Conservation (phyloP, 2,888 invertebrate genomes). For the Sussaba pulchella region DNA sequence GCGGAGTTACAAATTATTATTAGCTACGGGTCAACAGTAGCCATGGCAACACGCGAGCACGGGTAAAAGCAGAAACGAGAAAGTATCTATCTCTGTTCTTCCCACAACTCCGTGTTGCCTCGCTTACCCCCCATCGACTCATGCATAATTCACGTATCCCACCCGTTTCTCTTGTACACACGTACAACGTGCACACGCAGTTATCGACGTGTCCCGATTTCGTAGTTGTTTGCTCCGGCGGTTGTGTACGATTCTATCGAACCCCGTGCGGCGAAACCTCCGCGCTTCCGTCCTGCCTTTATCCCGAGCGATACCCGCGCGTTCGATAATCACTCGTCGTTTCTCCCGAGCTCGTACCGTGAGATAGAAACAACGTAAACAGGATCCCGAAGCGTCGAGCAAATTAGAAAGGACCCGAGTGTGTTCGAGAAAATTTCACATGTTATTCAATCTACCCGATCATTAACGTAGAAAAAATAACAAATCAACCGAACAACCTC, state of each 20-base stretch:
- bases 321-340: constrained; percentile 62
- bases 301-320: constrained; percentile 40
- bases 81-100: constrained; percentile 39
- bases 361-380: constrained; percentile 18
- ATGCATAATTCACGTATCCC: constrained; percentile 68
- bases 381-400: background rate
- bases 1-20: constrained; percentile 24
- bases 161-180: constrained; percentile 58
- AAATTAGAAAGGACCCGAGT: constrained; percentile 18
- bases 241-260: constrained; percentile 66
- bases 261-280: constrained; percentile 35
- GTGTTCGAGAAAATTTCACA: constrained; percentile 9
- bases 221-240: constrained; percentile 67
- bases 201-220: constrained; percentile 71
- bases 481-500: too few relatives aligned
- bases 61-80: constrained; percentile 44
- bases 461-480: background rate
- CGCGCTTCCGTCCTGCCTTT: constrained; percentile 43
- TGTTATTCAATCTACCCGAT: background rate
- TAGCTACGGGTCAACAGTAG: constrained; percentile 20
- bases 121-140: constrained; percentile 62
- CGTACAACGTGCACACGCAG: constrained; percentile 46
- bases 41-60: background rate
- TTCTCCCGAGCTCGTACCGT: constrained; percentile 20
- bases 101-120: constrained; percentile 28